A percentile compares a stretch with the other conserved stretches of the same genome.
Evolutionary conservation across 1,140 invertebrate species (phyloP).

Genomic region (Antheraea pernyi): DNA sequence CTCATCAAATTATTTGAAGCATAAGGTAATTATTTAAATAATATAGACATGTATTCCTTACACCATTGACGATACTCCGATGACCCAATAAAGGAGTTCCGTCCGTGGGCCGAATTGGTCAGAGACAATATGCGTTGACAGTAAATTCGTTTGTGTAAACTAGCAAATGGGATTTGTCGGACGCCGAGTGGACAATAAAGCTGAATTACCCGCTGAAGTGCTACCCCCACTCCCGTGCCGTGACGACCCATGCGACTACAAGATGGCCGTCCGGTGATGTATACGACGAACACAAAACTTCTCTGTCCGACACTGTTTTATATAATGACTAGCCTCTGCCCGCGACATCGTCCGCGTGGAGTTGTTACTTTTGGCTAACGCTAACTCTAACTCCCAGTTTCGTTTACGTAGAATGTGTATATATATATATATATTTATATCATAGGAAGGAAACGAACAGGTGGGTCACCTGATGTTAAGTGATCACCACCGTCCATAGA

Average conservation of each 20-base stretch:
- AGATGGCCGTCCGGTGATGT: not conserved
- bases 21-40: not conserved
- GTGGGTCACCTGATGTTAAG: too few relatives aligned
- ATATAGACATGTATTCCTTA: not conserved
- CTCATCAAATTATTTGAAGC: not conserved
- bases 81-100: not conserved
- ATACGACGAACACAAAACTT: too few relatives aligned
- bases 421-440: too few relatives aligned
- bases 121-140: constrained; percentile 1
- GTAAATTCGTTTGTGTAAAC: constrained; percentile 9
- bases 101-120: not conserved
- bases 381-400: too few relatives aligned
- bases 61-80: not conserved
- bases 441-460: too few relatives aligned
- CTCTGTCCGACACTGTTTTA: too few relatives aligned
- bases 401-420: too few relatives aligned
- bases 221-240: too few relatives aligned
- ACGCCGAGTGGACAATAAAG: constrained; percentile 12
- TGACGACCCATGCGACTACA: not conserved
- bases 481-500: too few relatives aligned
- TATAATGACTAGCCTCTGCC: too few relatives aligned
- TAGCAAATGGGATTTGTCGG: constrained; percentile 8
- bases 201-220: not conserved
- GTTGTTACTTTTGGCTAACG: too few relatives aligned
- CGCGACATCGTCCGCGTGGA: too few relatives aligned